phyloP scores from a whole-genome alignment of 2,797 vertebrate genomes.

The Esox lucius region DNA sequence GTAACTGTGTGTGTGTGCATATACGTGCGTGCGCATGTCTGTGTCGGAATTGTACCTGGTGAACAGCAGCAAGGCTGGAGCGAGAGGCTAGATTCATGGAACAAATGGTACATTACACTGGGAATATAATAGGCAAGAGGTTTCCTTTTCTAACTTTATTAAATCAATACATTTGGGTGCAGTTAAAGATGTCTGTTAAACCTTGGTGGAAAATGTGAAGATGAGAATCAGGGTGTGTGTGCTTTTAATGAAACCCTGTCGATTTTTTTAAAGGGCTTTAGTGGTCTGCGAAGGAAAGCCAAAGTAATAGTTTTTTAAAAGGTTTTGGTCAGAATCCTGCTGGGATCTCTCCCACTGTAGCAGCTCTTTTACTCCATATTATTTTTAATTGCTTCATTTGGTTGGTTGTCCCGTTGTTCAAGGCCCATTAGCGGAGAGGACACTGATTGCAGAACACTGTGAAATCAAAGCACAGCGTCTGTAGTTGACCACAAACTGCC shows the following conservation, averaged over 20 bases:
- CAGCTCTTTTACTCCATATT: constrained; percentile 39
- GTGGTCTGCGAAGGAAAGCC: neutral
- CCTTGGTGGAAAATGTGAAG: constrained; percentile 40
- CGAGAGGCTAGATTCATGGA: neutral
- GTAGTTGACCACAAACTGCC: neutral
- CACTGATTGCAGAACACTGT: neutral
- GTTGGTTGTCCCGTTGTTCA: neutral
- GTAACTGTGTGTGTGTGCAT: neutral
- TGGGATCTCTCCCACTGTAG: constrained; percentile 6
- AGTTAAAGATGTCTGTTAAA: constrained; percentile 40
- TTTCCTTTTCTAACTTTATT: neutral
- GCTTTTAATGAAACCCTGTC: constrained; percentile 11
- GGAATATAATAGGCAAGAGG: neutral
- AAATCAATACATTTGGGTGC: constrained; percentile 16
- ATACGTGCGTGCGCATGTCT: neutral
- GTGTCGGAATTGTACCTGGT: neutral
- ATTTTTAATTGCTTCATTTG: constrained; percentile 42
- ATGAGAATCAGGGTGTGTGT: constrained; percentile 41
- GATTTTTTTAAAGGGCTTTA: neutral
- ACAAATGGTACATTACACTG: constrained; percentile 5
- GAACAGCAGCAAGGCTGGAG: neutral
- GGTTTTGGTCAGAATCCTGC: constrained; percentile 38
- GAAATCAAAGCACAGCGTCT: neutral
- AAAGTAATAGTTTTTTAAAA: constrained; percentile 15
- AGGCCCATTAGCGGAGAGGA: neutral